Evolutionary conservation across 2,113 vertebrate species (phyloP).

Genomic region (Pygathrix nemaeus): DNA sequence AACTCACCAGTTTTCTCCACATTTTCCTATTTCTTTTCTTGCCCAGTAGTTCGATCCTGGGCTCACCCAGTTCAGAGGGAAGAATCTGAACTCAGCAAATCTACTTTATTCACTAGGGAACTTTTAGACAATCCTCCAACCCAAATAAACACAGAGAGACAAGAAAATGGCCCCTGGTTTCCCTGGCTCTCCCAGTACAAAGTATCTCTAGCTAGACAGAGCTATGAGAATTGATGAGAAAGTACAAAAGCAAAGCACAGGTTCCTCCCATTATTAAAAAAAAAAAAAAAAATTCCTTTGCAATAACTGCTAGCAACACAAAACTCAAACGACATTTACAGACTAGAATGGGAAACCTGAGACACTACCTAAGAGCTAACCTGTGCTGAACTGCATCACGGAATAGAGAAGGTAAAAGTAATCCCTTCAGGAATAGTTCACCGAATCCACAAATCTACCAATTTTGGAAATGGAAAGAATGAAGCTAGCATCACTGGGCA

Average conservation of each 20-base stretch:
- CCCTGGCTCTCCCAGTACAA: constrained; percentile 33
- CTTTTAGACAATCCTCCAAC: constrained; percentile 57
- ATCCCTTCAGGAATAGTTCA: constrained; percentile 34
- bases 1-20: neutral
- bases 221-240: constrained; percentile 47
- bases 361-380: neutral
- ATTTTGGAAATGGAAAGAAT: constrained; percentile 38
- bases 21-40: constrained; percentile 43
- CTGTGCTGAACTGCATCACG: neutral
- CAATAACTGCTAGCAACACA: constrained; percentile 22
- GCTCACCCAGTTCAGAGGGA: neutral
- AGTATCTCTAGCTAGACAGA: constrained; percentile 31
- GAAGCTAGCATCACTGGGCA: neutral
- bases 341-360: constrained; percentile 47
- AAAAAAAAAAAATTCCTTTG: constrained; percentile 41
- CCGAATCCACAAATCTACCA: constrained; percentile 42
- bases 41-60: neutral
- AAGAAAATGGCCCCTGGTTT: constrained; percentile 27
- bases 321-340: constrained; percentile 41
- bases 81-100: constrained; percentile 60
- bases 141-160: constrained; percentile 67
- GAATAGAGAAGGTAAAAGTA: constrained; percentile 36
- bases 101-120: constrained; percentile 48
- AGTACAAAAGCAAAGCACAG: constrained; percentile 36
- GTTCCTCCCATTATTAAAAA: neutral